Percentiles rank a stretch among this genome's conserved stretches.
Conservation (phyloP, 2,113 vertebrate species). For the Nicator chloris region DNA sequence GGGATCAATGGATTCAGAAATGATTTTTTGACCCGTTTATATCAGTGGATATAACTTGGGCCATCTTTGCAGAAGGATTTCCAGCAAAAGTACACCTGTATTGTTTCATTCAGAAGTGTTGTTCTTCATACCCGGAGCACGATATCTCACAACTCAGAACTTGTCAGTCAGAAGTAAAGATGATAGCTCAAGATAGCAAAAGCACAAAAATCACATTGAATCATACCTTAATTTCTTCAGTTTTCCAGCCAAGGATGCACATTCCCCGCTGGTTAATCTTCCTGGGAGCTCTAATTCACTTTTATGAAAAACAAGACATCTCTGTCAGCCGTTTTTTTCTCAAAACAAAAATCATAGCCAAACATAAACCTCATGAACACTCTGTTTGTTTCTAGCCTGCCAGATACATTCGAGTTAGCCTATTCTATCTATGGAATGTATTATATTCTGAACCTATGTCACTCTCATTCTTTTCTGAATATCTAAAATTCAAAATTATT, state of each 20-base stretch:
- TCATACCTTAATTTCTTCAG: neutral
- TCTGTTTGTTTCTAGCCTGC: neutral
- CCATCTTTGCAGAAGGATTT: neutral
- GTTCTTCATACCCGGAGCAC: neutral
- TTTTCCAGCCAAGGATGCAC: neutral
- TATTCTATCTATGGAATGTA: neutral
- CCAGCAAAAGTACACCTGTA: neutral
- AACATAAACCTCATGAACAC: neutral
- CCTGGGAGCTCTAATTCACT: neutral
- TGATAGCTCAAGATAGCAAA: neutral
- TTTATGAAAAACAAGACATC: neutral
- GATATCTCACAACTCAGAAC: neutral
- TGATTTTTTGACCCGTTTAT: neutral
- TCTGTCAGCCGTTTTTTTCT: rapidly evolving
- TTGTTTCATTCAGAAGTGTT: neutral
- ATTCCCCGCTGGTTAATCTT: neutral
- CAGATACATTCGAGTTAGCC: neutral
- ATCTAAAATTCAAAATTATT: neutral
- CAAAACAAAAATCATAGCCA: neutral
- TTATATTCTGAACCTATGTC: neutral
- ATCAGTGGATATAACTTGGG: neutral
- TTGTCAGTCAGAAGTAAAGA: neutral
- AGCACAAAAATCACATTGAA: neutral
- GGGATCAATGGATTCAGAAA: neutral
- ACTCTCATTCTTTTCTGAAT: neutral